Evolutionary conservation across 2,797 vertebrate species (phyloP).

Genomic region (Sebastes umbrosus): DNA sequence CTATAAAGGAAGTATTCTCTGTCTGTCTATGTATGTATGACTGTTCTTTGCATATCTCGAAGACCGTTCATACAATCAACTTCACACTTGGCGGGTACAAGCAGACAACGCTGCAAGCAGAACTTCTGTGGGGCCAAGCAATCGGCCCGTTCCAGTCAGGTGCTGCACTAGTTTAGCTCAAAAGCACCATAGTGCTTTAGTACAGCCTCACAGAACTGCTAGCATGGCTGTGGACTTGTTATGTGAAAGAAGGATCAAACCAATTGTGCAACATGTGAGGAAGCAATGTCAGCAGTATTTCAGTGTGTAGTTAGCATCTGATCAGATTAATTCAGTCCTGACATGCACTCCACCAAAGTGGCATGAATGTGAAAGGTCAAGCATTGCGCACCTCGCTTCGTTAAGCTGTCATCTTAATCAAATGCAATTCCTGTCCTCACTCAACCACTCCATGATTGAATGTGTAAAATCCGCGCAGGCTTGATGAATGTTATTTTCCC

Average conservation of each 20-base stretch:
- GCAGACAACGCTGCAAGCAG: no score
- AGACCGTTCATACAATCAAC: no score
- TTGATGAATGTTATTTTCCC: conserved; percentile 61
- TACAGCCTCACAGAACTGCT: no score
- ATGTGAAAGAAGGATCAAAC: neutral
- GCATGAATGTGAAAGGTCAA: conserved; percentile 58
- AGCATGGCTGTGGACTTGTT: neutral
- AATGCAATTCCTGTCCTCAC: conserved; percentile 44
- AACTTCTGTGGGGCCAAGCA: no score
- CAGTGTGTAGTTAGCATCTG: neutral
- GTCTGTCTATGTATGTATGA: no score
- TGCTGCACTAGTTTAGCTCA: neutral
- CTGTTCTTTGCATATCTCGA: no score
- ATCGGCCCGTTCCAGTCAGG: no score
- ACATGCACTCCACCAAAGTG: conserved; percentile 16
- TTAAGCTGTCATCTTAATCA: conserved; percentile 56
- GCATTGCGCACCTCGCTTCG: conserved; percentile 43
- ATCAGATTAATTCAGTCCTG: conserved; percentile 26
- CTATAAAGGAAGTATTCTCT: no score
- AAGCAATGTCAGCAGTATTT: neutral
- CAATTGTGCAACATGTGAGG: neutral
- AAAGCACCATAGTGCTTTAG: neutral
- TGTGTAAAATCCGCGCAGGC: conserved; percentile 35
- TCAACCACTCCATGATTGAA: conserved; percentile 38
- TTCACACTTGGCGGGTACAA: no score